Percentiles rank a stretch among this genome's conserved stretches.
Evolutionary conservation across 2,888 invertebrate genomes (phyloP).

Genomic region (Lomographa bimaculata): DNA sequence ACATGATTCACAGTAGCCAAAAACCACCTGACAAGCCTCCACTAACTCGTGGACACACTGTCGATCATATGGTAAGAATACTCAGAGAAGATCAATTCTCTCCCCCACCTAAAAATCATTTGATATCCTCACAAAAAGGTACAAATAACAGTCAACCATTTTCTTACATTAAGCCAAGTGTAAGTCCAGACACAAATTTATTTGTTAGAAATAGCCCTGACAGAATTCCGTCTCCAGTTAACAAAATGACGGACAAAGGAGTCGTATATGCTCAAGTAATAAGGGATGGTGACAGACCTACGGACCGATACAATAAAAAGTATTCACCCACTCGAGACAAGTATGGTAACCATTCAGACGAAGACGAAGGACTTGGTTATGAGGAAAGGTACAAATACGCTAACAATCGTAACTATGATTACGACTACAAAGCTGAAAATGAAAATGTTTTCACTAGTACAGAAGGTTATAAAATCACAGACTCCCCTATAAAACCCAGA

Average conservation of each 20-base stretch:
- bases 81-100: slow-evolving; percentile 88
- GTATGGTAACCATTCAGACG: slow-evolving; percentile 86
- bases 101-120: slow-evolving; percentile 85
- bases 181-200: slow-evolving; percentile 75
- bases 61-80: slow-evolving; percentile 90
- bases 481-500: slow-evolving; percentile 86
- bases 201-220: slow-evolving; percentile 76
- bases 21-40: slow-evolving; percentile 87
- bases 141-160: slow-evolving; percentile 91
- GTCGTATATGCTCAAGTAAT: slow-evolving; percentile 92
- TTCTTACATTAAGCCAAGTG: slow-evolving; percentile 88
- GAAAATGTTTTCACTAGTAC: slow-evolving; percentile 62
- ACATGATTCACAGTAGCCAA: slow-evolving; percentile 90
- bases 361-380: slow-evolving; percentile 91
- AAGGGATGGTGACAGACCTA: slow-evolving; percentile 63
- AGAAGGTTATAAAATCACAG: slow-evolving; percentile 73
- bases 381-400: slow-evolving; percentile 82
- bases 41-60: slow-evolving; percentile 88
- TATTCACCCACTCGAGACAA: slow-evolving; percentile 73
- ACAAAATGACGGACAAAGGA: slow-evolving; percentile 81
- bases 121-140: slow-evolving; percentile 85
- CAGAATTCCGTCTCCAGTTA: slow-evolving; percentile 68
- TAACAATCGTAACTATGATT: slow-evolving; percentile 61
- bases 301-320: slow-evolving; percentile 57
- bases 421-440: slow-evolving; percentile 77